Base-by-base conservation (phyloP, 2,113 vertebrate species). In the Camarhynchus parvulus region DNA sequence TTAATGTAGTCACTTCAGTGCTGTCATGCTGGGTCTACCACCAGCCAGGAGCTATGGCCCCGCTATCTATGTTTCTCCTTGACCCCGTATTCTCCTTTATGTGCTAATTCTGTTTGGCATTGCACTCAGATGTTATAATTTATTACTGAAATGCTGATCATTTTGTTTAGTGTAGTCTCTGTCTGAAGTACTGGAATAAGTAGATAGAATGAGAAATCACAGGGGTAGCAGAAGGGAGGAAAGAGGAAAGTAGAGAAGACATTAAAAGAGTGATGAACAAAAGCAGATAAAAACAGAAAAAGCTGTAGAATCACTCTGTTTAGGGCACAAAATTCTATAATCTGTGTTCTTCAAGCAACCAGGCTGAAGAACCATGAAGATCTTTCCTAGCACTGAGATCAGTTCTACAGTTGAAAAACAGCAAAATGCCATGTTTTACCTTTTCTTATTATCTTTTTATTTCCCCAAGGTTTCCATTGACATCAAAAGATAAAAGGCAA, bases 231-330 rank as follows among this genome's bases (percentile, higher is more conserved):
- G 62, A 73, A 52, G 2, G 17, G 10, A 61, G 11, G 28, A 47
- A 67, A 78, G 35, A 52, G 10, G 74, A 30, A 69, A 67, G 55
- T 15, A 47, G 20, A 84, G 24, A 81, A 83, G 20, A 46, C 11
- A n/a, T 49, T 15, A 88, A 94, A 62, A 69, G 11, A 85, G 11
- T 13, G 3, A 23, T 23, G 6, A 83, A 28, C 35, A 70, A 59
- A 33, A 74, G 15, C 15, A 91, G 39, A 20, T 50, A 62, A 52
- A 10, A 61, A 4, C 17, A 77, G 20, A 80, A 24, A 70, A 47
- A 2, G 3, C 20, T 17, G 22, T 46, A 7, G 22, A 50, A 55
- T 50, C 1, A 0, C 17, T 88, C 20, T 21, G 3, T 22, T 87
- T 41, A 77, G 5, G 41, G 31, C 9, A 25, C n/a, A 21, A 64